Percentiles rank a stretch among this genome's conserved stretches.
These are phyloP conservation scores for Guaruba guarouba DNA, from an alignment of 2,113 vertebrate species.

Conservation along the genomic window DNA sequence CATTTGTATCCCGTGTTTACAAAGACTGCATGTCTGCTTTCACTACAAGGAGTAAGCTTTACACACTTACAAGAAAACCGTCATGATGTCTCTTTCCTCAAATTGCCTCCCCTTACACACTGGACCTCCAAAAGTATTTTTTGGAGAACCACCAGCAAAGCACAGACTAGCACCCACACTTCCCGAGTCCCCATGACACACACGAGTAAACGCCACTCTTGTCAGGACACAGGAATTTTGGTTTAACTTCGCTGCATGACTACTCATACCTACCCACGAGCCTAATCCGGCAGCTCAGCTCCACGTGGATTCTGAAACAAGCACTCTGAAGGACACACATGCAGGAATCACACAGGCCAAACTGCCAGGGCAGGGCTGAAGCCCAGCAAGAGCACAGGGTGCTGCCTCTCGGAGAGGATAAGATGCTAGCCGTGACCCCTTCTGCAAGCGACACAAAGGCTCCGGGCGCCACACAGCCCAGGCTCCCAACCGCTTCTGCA, in stretches of 20 bases:
- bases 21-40: neutral
- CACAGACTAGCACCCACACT: neutral
- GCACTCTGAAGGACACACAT: neutral
- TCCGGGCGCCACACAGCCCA: neutral
- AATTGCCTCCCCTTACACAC: neutral
- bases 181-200: constrained; percentile 28
- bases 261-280: neutral
- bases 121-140: neutral
- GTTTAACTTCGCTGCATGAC: neutral
- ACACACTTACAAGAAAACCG: neutral
- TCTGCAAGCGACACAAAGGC: neutral
- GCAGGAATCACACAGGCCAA: neutral
- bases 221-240: constrained; percentile 16
- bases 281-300: neutral
- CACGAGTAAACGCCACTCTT: rapidly evolving
- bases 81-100: neutral
- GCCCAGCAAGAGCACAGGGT: rapidly evolving
- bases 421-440: neutral
- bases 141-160: neutral
- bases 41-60: neutral
- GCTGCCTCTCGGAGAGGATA: neutral
- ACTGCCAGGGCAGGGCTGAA: rapidly evolving
- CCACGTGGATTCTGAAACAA: neutral
- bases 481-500: neutral
- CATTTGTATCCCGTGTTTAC: neutral